Percentiles rank a stretch among this genome's conserved stretches.
These are phyloP conservation scores for Psittacula echo DNA, from an alignment of 2,797 vertebrate species.

Conservation along the genomic window DNA sequence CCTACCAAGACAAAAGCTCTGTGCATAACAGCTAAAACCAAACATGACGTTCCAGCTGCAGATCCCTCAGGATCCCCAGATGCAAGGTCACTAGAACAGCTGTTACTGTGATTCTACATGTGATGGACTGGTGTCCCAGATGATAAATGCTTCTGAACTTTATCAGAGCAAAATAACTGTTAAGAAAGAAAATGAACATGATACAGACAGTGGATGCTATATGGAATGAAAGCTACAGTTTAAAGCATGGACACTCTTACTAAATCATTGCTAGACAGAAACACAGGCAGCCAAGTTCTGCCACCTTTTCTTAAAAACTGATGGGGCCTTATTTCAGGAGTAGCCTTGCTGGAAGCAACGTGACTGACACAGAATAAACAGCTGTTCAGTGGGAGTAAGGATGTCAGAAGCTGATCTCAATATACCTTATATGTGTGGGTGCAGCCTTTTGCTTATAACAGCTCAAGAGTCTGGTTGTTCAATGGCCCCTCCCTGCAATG, in stretches of 20 bases:
- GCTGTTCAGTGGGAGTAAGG: not conserved
- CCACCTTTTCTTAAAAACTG: not conserved
- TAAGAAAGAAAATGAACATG: not conserved
- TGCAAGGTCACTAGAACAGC: not conserved
- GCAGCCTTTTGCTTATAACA: constrained; percentile 25
- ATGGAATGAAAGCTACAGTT: not conserved
- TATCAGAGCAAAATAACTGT: not conserved
- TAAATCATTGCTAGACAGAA: not conserved
- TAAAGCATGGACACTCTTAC: not conserved
- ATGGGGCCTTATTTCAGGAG: not conserved
- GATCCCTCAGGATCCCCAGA: not conserved
- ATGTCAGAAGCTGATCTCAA: constrained; percentile 36
- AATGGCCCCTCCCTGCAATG: not conserved
- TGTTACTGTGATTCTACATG: not conserved
- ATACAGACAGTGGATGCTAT: not conserved
- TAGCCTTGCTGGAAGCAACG: not conserved
- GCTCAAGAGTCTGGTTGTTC: constrained; percentile 34
- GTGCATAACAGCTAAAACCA: not conserved
- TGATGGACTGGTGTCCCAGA: not conserved
- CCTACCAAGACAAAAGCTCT: not conserved
- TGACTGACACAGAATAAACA: not conserved
- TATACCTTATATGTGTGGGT: not conserved
- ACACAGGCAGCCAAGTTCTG: not conserved
- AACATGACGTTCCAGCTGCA: not conserved
- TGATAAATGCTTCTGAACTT: not conserved